phyloP scores from a whole-genome alignment of 2,797 vertebrate species.

The Percopsis omiscomaycus region DNA sequence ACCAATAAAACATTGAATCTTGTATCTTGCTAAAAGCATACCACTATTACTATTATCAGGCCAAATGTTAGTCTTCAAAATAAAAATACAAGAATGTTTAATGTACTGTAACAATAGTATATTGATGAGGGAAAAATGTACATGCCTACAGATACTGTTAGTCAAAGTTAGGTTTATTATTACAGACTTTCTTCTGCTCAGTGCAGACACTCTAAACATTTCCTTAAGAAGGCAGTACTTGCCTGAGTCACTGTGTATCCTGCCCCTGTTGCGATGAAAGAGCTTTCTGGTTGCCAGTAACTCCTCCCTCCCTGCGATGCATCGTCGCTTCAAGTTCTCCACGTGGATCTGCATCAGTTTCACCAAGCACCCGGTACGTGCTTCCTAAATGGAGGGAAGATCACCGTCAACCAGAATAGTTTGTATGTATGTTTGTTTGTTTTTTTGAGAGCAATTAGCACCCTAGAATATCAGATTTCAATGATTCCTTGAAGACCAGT shows the following conservation, averaged over 20 bases:
- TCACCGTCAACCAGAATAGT: no score
- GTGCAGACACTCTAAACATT: background rate
- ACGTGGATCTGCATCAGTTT: conserved; percentile 75
- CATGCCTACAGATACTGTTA: background rate
- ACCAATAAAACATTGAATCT: no score
- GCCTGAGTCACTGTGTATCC: conserved; percentile 71
- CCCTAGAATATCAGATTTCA: no score
- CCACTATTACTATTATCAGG: no score
- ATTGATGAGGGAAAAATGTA: no score
- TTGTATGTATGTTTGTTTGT: no score
- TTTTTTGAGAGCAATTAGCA: no score
- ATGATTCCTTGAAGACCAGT: no score
- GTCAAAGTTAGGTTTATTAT: background rate
- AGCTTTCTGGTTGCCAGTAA: conserved; percentile 73
- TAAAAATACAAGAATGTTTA: no score
- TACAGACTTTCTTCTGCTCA: background rate
- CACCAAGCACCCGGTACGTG: conserved; percentile 60
- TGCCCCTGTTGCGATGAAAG: conserved; percentile 67
- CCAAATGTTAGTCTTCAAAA: no score
- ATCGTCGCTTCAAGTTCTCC: conserved; percentile 72
- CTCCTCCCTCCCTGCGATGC: conserved; percentile 64
- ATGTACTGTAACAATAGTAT: no score
- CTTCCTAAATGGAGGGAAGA: conserved; percentile 62
- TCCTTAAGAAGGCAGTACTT: conserved; percentile 31
- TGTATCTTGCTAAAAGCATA: no score